phyloP scores from a whole-genome alignment of 2,888 invertebrate species.

The Aromia moschata region DNA sequence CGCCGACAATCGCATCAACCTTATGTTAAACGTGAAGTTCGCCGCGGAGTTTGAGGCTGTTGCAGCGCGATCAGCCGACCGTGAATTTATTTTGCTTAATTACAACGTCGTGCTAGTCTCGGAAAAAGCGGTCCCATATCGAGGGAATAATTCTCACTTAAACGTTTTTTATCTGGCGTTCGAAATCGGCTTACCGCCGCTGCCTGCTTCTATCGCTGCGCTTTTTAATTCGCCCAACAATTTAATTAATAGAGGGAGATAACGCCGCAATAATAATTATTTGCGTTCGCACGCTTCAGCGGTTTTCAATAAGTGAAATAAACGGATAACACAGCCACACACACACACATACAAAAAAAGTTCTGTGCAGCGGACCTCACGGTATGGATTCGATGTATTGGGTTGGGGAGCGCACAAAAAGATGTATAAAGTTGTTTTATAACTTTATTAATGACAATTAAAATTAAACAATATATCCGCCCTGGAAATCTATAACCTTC shows the following conservation, averaged over 20 bases:
- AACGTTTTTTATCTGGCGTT: slow-evolving; percentile 7
- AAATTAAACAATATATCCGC: no score
- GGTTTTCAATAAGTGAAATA: slow-evolving; percentile 18
- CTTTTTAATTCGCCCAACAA: slow-evolving; percentile 23
- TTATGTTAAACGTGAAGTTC: no score
- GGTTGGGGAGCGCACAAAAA: no score
- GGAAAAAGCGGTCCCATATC: neutral
- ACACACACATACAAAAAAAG: no score
- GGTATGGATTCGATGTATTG: no score
- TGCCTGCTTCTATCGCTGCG: slow-evolving; percentile 12
- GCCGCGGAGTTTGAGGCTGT: neutral
- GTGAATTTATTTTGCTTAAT: slow-evolving; percentile 16
- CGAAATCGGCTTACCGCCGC: slow-evolving; percentile 9
- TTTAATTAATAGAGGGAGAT: slow-evolving; percentile 30
- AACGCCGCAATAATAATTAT: slow-evolving; percentile 27
- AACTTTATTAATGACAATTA: no score
- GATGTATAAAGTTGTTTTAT: no score
- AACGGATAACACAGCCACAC: neutral
- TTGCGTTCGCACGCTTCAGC: slow-evolving; percentile 26
- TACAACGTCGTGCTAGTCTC: slow-evolving; percentile 3
- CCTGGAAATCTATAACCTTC: no score
- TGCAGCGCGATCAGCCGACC: neutral
- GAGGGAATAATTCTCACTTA: slow-evolving; percentile 13
- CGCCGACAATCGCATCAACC: no score
- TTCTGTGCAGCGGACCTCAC: no score